Conservation (phyloP, 1,140 invertebrate genomes). For the Zaprionus tsacasi region DNA sequence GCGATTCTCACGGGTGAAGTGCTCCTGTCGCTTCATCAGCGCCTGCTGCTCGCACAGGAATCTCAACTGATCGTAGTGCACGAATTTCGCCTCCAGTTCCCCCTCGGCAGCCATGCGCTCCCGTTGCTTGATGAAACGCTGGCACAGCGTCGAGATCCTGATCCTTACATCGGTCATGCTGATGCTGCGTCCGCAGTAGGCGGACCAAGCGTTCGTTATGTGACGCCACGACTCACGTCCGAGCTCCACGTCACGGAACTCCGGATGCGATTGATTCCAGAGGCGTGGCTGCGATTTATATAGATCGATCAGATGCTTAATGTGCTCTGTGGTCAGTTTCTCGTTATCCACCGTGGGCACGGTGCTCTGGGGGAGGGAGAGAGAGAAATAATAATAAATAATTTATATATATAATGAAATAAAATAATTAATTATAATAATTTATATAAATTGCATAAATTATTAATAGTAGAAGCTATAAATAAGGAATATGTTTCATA, state of each 20-base stretch:
- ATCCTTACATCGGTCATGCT: conserved; percentile 67
- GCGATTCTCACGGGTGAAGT: conserved; percentile 59
- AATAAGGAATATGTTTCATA: too few species aligned
- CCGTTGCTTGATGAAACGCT: conserved; percentile 69
- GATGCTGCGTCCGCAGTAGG: conserved; percentile 59
- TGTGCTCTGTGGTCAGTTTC: conserved; percentile 55
- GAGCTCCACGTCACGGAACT: conserved; percentile 59
- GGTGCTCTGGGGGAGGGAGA: conserved; percentile 14
- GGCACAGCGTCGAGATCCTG: conserved; percentile 66
- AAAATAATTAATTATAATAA: too few species aligned
- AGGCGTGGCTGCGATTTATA: conserved; percentile 60
- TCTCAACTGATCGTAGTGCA: conserved; percentile 62
- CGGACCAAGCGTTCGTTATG: conserved; percentile 61
- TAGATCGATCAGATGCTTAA: conserved; percentile 65
- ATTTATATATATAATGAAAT: too few species aligned
- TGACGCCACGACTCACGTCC: conserved; percentile 64
- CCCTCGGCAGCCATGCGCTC: conserved; percentile 68
- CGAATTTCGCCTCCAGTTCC: conserved; percentile 64
- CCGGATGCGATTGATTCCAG: conserved; percentile 64
- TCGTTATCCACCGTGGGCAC: conserved; percentile 35
- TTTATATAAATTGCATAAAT: too few species aligned
- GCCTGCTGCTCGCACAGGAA: conserved; percentile 68
- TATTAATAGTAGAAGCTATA: too few species aligned
- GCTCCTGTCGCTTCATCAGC: conserved; percentile 61
- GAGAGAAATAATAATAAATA: too few species aligned